phyloP scores from a whole-genome alignment of 2,797 vertebrate species.

The Lycodopsis pacificus region DNA sequence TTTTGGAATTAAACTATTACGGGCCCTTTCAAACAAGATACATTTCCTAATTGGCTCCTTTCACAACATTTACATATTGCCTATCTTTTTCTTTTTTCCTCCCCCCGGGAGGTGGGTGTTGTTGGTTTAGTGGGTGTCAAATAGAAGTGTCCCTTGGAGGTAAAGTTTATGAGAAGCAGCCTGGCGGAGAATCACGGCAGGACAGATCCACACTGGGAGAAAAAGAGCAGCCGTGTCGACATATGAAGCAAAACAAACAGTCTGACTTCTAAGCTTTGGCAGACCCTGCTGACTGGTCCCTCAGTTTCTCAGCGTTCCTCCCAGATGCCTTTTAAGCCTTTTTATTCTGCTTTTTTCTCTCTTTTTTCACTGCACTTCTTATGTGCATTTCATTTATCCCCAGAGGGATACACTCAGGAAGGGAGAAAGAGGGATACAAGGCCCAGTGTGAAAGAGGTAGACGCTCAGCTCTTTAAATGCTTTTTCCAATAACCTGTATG shows the following conservation, averaged over 20 bases:
- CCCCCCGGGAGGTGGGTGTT: slow-evolving; percentile 17
- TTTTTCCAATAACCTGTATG: slow-evolving; percentile 46
- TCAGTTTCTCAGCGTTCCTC: slow-evolving; percentile 82
- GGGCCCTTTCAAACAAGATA: slow-evolving; percentile 81
- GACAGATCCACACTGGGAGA: slow-evolving; percentile 62
- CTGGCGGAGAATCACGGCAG: slow-evolving; percentile 34
- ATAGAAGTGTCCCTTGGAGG: slow-evolving; percentile 49
- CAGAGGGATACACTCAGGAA: slow-evolving; percentile 28
- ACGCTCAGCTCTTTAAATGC: slow-evolving; percentile 11
- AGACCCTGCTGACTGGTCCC: slow-evolving; percentile 65
- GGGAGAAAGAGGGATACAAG: slow-evolving; percentile 4
- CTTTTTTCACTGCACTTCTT: slow-evolving; percentile 25
- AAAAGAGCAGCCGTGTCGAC: slow-evolving; percentile 68
- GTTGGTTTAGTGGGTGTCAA: slow-evolving; percentile 55
- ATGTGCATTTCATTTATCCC: slow-evolving; percentile 61
- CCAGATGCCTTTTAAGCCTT: slow-evolving; percentile 78
- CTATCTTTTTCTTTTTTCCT: slow-evolving; percentile 22
- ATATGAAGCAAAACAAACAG: slow-evolving; percentile 80
- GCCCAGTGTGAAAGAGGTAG: slow-evolving; percentile 25
- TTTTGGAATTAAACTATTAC: slow-evolving; percentile 85
- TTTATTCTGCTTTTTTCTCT: slow-evolving; percentile 71
- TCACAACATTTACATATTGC: slow-evolving; percentile 85
- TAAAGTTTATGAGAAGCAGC: slow-evolving; percentile 53
- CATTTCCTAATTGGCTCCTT: slow-evolving; percentile 83
- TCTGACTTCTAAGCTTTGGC: slow-evolving; percentile 76